Conservation (phyloP, 2,797 vertebrate species). For the Linurgus olivaceus region DNA sequence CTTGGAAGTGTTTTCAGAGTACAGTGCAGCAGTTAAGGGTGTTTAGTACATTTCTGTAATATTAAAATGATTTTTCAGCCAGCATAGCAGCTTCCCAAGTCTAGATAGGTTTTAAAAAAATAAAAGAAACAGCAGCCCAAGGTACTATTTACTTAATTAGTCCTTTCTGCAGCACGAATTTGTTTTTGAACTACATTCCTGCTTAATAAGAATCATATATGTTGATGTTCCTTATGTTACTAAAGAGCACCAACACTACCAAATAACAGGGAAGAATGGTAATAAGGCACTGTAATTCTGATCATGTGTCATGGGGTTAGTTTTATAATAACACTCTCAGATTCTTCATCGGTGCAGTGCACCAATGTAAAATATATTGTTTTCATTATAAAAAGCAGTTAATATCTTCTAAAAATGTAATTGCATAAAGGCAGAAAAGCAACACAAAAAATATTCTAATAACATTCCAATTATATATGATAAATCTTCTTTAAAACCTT, state of each 20-base stretch:
- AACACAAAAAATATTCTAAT: constrained; percentile 14
- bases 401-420: constrained; percentile 32
- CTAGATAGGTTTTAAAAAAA: background rate
- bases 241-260: constrained; percentile 3
- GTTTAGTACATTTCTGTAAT: background rate
- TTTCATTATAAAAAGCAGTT: constrained; percentile 50
- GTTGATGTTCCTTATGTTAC: background rate
- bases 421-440: constrained; percentile 1
- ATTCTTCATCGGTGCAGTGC: background rate
- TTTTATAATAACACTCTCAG: constrained; percentile 6
- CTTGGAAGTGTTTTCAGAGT: background rate
- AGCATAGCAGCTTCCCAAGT: background rate
- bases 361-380: constrained; percentile 16
- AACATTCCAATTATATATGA: constrained; percentile 24
- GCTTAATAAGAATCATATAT: background rate
- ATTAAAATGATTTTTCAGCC: constrained; percentile 39
- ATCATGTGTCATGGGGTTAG: background rate
- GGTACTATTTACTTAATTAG: constrained; percentile 20
- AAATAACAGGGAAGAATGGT: background rate
- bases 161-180: background rate
- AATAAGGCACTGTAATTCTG: background rate
- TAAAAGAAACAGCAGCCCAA: background rate
- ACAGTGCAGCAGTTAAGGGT: background rate
- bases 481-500: constrained; percentile 37
- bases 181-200: background rate